These are phyloP conservation scores for Limnephilus auricula DNA, from an alignment of 2,888 invertebrate species.

Conservation along the genomic window DNA sequence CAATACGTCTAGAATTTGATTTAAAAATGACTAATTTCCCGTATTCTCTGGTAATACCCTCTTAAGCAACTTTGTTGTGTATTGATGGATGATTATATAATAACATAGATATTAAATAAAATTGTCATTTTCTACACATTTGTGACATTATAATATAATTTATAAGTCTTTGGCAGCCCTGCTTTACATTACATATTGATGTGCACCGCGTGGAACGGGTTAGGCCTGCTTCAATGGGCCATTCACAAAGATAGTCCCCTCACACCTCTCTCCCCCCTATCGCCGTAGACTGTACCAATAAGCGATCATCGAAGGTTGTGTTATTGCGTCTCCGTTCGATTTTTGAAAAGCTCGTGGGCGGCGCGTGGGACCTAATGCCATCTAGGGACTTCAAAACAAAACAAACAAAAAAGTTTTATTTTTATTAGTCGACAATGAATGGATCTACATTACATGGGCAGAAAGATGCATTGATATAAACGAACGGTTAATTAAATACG, in stretches of 20 bases:
- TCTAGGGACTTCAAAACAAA: slow-evolving; percentile 6
- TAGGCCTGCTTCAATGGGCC: slow-evolving; percentile 58
- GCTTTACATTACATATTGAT: slow-evolving; percentile 24
- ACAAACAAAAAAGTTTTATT: background rate
- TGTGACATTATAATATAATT: background rate
- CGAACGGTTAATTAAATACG: background rate
- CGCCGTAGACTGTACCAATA: slow-evolving; percentile 6
- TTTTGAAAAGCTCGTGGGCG: slow-evolving; percentile 41
- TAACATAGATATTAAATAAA: too few relatives aligned
- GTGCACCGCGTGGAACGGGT: slow-evolving; percentile 51
- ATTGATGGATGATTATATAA: too few relatives aligned
- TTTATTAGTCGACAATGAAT: background rate
- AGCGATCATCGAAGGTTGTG: slow-evolving; percentile 37
- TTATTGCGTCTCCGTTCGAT: slow-evolving; percentile 30
- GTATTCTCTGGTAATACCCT: too few relatives aligned
- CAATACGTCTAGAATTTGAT: too few relatives aligned
- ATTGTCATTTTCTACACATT: background rate
- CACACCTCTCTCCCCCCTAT: background rate
- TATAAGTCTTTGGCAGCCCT: slow-evolving; percentile 19
- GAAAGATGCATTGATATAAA: background rate
- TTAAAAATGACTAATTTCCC: too few relatives aligned
- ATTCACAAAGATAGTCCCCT: slow-evolving; percentile 53
- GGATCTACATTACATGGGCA: background rate
- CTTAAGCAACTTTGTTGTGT: too few relatives aligned
- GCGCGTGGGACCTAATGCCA: slow-evolving; percentile 41